A percentile compares a stretch with the other conserved stretches of the same genome.
Conservation (phyloP, 2,888 invertebrate species). For the Gymnosoma rotundatum region DNA sequence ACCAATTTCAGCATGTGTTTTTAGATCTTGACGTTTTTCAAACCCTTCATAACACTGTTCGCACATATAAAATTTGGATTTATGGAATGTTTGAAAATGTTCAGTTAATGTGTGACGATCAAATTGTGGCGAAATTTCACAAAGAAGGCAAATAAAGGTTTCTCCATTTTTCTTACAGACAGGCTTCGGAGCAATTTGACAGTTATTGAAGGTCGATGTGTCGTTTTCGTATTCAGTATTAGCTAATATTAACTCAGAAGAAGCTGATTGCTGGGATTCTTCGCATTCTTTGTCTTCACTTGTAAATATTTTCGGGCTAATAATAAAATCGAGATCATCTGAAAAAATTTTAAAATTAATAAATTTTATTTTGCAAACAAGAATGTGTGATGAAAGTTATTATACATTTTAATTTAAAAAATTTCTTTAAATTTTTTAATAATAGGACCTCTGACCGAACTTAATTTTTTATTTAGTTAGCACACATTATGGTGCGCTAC, state of each 20-base stretch:
- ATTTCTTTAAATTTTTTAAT: too few relatives aligned
- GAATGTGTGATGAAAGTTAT: not conserved
- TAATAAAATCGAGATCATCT: slow-evolving; percentile 64
- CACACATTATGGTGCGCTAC: too few relatives aligned
- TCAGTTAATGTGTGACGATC: slow-evolving; percentile 85
- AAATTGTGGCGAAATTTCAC: slow-evolving; percentile 49
- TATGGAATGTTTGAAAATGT: slow-evolving; percentile 86
- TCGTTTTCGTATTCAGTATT: slow-evolving; percentile 5
- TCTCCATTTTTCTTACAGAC: slow-evolving; percentile 62
- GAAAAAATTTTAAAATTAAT: slow-evolving; percentile 10
- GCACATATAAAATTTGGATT: slow-evolving; percentile 87
- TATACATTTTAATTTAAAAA: too few relatives aligned
- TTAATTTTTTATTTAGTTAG: too few relatives aligned
- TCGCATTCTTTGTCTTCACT: slow-evolving; percentile 17
- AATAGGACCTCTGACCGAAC: too few relatives aligned
- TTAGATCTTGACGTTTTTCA: slow-evolving; percentile 85
- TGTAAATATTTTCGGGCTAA: slow-evolving; percentile 41
- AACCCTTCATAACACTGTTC: slow-evolving; percentile 87
- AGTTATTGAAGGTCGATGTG: not conserved
- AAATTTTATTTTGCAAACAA: not conserved
- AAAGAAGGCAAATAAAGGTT: slow-evolving; percentile 69
- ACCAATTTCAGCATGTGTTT: slow-evolving; percentile 86
- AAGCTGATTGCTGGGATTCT: slow-evolving; percentile 23
- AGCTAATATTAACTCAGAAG: not conserved
- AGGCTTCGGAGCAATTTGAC: slow-evolving; percentile 32